phyloP scores from a whole-genome alignment of 2,113 vertebrate species.

The Lucifuga dentata region DNA sequence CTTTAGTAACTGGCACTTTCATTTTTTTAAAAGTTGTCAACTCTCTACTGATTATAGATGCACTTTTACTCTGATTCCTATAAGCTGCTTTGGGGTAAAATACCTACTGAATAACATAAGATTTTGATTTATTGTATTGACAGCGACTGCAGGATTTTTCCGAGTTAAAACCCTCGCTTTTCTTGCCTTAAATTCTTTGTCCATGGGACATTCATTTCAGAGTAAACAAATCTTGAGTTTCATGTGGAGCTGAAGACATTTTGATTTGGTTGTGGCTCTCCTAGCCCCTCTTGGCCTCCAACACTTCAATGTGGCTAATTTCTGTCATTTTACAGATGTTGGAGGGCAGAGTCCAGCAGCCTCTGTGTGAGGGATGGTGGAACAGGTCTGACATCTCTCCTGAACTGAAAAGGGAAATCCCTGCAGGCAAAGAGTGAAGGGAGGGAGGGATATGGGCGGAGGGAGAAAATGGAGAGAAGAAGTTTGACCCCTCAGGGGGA shows the following conservation, averaged over 20 bases:
- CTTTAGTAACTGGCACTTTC: constrained; percentile 32
- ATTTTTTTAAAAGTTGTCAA: constrained; percentile 34
- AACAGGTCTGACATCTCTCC: constrained; percentile 75
- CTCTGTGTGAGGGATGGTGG: constrained; percentile 64
- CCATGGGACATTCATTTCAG: background rate
- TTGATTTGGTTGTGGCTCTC: constrained; percentile 12
- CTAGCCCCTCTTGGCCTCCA: constrained; percentile 18
- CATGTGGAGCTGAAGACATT: constrained; percentile 17
- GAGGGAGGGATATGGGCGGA: constrained; percentile 46
- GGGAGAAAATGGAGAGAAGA: constrained; percentile 65
- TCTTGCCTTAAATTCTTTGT: too few relatives aligned
- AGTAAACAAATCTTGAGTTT: constrained; percentile 1
- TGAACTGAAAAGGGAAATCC: constrained; percentile 79
- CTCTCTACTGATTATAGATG: constrained; percentile 1
- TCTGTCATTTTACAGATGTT: constrained; percentile 57
- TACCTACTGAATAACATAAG: background rate
- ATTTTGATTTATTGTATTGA: background rate
- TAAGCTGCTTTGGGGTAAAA: background rate
- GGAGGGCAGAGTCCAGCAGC: constrained; percentile 51
- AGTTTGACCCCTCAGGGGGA: constrained; percentile 76
- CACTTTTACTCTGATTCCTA: background rate
- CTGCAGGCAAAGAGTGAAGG: constrained; percentile 67
- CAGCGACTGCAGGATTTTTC: too few relatives aligned
- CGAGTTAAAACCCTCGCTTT: too few relatives aligned
- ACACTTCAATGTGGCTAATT: constrained; percentile 40